Conservation (phyloP, 2,113 vertebrate species). For the Dinomys branickii region DNA sequence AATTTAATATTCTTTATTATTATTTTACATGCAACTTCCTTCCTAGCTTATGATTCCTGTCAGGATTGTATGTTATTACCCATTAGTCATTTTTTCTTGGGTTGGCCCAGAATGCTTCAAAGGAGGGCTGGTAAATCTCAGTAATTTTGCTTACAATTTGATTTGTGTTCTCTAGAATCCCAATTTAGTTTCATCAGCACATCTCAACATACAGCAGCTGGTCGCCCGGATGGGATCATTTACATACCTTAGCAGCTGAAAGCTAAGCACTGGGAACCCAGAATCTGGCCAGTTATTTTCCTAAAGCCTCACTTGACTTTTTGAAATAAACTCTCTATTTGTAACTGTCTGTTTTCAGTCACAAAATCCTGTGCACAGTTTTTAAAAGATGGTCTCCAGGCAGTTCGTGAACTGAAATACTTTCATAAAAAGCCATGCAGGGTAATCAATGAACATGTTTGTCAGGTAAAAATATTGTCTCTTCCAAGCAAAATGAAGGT, state of each 20-base stretch:
- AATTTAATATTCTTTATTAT: constrained; percentile 81
- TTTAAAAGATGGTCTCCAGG: background rate
- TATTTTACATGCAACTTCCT: constrained; percentile 80
- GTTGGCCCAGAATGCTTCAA: constrained; percentile 70
- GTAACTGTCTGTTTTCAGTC: constrained; percentile 26
- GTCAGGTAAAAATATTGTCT: background rate
- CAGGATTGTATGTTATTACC: constrained; percentile 73
- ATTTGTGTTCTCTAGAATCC: constrained; percentile 78
- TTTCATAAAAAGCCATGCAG: constrained; percentile 38
- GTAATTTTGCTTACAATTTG: constrained; percentile 81
- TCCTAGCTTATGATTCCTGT: constrained; percentile 81
- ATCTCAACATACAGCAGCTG: constrained; percentile 77
- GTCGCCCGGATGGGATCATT: constrained; percentile 68
- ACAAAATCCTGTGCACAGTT: constrained; percentile 5
- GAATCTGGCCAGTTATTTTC: constrained; percentile 64
- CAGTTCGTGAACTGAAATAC: background rate
- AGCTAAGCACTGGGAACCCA: constrained; percentile 57
- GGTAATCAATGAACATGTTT: background rate
- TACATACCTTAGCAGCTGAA: constrained; percentile 74
- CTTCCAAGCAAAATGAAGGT: background rate
- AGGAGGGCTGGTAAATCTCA: constrained; percentile 70
- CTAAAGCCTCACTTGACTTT: constrained; percentile 54
- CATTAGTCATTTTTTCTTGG: constrained; percentile 80
- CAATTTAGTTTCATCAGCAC: constrained; percentile 78
- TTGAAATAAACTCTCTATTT: constrained; percentile 50